Percentiles rank a stretch among this genome's conserved stretches.
phyloP scores from a whole-genome alignment of 2,888 invertebrate species.

The Parochlus steinenii region DNA sequence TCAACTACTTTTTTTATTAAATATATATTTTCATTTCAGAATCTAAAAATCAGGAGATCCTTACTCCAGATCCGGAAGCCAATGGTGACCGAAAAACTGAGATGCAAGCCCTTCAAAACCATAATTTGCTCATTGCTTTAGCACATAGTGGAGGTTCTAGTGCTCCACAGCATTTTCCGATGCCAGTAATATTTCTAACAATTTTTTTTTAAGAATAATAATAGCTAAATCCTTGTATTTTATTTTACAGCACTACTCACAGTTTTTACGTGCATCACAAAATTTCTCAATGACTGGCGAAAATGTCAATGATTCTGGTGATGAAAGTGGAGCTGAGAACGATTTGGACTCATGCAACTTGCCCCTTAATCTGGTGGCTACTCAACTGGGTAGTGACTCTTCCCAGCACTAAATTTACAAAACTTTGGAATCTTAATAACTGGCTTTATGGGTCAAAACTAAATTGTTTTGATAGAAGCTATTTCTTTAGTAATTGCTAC shows the following conservation, averaged over 20 bases:
- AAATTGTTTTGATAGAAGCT: no score
- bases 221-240: background rate
- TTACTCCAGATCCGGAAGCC: slow-evolving; percentile 11
- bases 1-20: background rate
- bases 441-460: no score
- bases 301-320: slow-evolving; percentile 12
- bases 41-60: slow-evolving; percentile 9
- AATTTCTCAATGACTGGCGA: slow-evolving; percentile 9
- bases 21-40: slow-evolving; percentile 8
- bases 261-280: slow-evolving; percentile 19
- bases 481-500: no score
- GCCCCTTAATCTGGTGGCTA: slow-evolving; percentile 21
- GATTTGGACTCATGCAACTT: slow-evolving; percentile 19
- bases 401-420: no score
- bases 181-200: slow-evolving; percentile 17
- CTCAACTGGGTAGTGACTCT: slow-evolving; percentile 16
- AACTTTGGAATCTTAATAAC: no score
- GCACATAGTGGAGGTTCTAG: slow-evolving; percentile 17
- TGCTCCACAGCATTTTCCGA: slow-evolving; percentile 17
- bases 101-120: slow-evolving; percentile 19
- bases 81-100: slow-evolving; percentile 15
- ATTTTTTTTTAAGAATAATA: background rate
- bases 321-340: slow-evolving; percentile 15
- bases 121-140: slow-evolving; percentile 19
- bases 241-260: slow-evolving; percentile 16